phyloP scores from a whole-genome alignment of 2,797 vertebrate species.

The Simalia tracyae region DNA sequence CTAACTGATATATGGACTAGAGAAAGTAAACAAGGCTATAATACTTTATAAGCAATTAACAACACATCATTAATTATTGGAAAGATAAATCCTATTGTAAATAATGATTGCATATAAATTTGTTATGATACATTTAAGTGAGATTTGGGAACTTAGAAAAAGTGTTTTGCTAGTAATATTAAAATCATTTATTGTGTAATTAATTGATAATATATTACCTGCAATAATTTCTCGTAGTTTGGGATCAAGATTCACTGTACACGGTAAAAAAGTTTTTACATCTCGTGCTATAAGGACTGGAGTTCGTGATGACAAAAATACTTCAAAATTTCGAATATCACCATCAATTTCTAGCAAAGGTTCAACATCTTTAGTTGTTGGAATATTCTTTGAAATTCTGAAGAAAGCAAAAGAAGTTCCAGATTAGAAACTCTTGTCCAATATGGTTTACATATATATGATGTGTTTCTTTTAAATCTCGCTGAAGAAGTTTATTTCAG shows the following conservation, averaged over 20 bases:
- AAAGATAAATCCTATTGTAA: not conserved
- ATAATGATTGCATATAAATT: not conserved
- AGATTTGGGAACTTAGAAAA: not conserved
- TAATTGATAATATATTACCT: slow-evolving; percentile 71
- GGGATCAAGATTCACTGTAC: slow-evolving; percentile 96
- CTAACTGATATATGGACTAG: not conserved
- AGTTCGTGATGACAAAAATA: slow-evolving; percentile 94
- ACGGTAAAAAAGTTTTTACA: slow-evolving; percentile 92
- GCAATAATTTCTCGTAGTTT: slow-evolving; percentile 96
- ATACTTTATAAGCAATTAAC: not conserved
- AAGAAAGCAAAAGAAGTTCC: not conserved
- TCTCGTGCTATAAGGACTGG: slow-evolving; percentile 90
- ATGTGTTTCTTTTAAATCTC: not conserved
- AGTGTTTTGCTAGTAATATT: not conserved
- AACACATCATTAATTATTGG: not conserved
- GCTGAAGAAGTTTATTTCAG: not conserved
- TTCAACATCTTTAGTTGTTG: slow-evolving; percentile 97
- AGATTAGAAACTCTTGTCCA: slow-evolving; percentile 12
- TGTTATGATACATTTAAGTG: not conserved
- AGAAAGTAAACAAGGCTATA: not conserved
- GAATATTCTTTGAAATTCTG: slow-evolving; percentile 96
- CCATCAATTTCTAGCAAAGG: slow-evolving; percentile 96
- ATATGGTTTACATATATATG: not conserved
- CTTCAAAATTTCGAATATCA: slow-evolving; percentile 92
- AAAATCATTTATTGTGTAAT: not conserved